These are phyloP conservation scores for Acronicta psi DNA, from an alignment of 2,888 invertebrate species.

Conservation along the genomic window DNA sequence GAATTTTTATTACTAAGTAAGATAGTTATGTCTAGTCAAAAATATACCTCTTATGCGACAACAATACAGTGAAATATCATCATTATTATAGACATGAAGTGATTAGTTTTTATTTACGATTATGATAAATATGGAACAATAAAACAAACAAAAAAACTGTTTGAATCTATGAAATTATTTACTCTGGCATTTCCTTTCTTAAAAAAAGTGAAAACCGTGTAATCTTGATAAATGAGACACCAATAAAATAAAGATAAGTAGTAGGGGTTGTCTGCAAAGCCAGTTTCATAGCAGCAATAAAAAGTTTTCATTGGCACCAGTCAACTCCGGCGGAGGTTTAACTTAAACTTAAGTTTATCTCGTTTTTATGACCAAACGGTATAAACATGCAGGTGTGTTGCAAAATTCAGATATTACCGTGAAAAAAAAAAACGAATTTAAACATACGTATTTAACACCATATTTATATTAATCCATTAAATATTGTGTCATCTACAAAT, in stretches of 20 bases:
- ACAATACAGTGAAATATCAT: too few species aligned
- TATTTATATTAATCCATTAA: slow-evolving; percentile 11
- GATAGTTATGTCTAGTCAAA: too few species aligned
- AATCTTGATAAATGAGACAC: slow-evolving; percentile 18
- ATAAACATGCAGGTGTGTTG: slow-evolving; percentile 60
- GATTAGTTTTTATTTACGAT: too few species aligned
- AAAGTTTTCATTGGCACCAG: slow-evolving; percentile 82
- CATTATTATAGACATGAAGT: too few species aligned
- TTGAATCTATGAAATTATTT: too few species aligned
- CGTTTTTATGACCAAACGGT: slow-evolving; percentile 72
- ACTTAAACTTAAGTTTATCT: slow-evolving; percentile 78
- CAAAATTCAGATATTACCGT: slow-evolving; percentile 37
- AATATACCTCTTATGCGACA: too few species aligned
- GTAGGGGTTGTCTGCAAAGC: slow-evolving; percentile 67
- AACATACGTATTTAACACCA: background rate
- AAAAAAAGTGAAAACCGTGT: slow-evolving; percentile 4
- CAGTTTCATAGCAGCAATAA: slow-evolving; percentile 79
- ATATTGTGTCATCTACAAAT: slow-evolving; percentile 3
- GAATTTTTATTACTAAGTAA: too few species aligned
- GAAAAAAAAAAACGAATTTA: slow-evolving; percentile 26
- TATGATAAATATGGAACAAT: too few species aligned
- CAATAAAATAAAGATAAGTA: slow-evolving; percentile 37
- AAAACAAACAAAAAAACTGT: too few species aligned
- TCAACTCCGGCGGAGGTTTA: slow-evolving; percentile 65
- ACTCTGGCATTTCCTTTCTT: too few species aligned